These are phyloP conservation scores for Perca flavescens DNA, from an alignment of 2,113 vertebrate genomes.

Conservation along the genomic window DNA sequence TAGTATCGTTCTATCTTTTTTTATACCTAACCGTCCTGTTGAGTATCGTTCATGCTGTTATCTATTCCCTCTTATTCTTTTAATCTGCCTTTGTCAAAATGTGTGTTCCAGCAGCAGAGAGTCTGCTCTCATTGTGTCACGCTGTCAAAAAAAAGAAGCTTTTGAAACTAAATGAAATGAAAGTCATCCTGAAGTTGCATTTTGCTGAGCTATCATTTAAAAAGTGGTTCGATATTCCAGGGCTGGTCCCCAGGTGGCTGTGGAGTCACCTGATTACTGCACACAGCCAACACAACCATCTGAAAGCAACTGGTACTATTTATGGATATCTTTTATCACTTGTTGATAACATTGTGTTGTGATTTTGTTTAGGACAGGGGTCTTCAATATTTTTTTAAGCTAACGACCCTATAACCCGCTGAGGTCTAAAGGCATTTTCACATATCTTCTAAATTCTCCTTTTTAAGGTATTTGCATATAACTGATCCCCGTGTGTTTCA, in stretches of 20 bases:
- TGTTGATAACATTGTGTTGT: slow-evolving; percentile 2
- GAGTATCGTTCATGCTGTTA: slow-evolving; percentile 15
- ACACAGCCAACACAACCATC: slow-evolving; percentile 11
- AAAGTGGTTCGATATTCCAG: slow-evolving; percentile 33
- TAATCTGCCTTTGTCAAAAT: slow-evolving; percentile 26
- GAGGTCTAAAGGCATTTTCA: too few relatives aligned
- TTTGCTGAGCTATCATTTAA: slow-evolving; percentile 48
- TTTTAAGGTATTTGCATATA: too few relatives aligned
- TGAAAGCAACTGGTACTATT: slow-evolving; percentile 41
- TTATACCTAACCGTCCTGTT: background rate
- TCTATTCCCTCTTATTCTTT: slow-evolving; percentile 32
- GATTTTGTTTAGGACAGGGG: slow-evolving; percentile 39
- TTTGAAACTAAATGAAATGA: slow-evolving; percentile 39
- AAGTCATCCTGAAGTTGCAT: slow-evolving; percentile 23
- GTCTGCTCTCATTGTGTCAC: slow-evolving; percentile 65
- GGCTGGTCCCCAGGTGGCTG: slow-evolving; percentile 38
- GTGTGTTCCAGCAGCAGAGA: slow-evolving; percentile 20
- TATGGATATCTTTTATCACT: slow-evolving; percentile 45
- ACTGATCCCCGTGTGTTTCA: too few relatives aligned
- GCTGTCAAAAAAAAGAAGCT: slow-evolving; percentile 9
- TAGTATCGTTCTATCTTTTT: background rate
- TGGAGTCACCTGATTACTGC: slow-evolving; percentile 57
- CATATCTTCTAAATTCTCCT: too few relatives aligned
- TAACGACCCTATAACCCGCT: too few relatives aligned
- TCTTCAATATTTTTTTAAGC: too few relatives aligned